Conservation (phyloP, 2,113 vertebrate genomes). For the Passer montanus region DNA sequence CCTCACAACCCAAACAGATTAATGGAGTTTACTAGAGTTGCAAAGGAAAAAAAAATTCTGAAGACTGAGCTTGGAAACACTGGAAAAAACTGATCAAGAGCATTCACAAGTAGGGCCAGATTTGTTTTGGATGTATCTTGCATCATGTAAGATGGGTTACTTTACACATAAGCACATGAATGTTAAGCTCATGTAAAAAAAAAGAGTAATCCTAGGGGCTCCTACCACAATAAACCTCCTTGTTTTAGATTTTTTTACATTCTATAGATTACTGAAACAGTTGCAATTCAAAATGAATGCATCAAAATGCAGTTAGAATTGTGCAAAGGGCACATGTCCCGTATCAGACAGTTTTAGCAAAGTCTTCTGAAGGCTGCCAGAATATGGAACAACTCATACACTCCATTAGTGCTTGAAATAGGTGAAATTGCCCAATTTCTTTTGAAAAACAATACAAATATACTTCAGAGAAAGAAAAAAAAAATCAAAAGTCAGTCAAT, state of each 20-base stretch:
- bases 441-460: background rate
- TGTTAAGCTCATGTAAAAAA: background rate
- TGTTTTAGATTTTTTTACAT: background rate
- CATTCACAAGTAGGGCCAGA: background rate
- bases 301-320: background rate
- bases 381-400: background rate
- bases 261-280: background rate
- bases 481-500: background rate
- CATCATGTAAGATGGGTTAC: background rate
- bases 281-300: background rate
- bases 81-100: background rate
- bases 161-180: background rate
- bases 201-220: background rate
- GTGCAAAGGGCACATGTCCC: accelerated
- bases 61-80: background rate
- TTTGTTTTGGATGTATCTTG: background rate
- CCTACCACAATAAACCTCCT: background rate
- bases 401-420: background rate
- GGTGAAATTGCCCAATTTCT: background rate
- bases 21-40: background rate
- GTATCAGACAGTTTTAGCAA: background rate
- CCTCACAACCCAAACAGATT: background rate
- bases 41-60: background rate
- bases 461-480: background rate
- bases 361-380: background rate